Evolutionary conservation across 2,888 invertebrate genomes (phyloP), one percentile per base, ranked within the genome.

Genomic region (Acleris laterana): DNA sequence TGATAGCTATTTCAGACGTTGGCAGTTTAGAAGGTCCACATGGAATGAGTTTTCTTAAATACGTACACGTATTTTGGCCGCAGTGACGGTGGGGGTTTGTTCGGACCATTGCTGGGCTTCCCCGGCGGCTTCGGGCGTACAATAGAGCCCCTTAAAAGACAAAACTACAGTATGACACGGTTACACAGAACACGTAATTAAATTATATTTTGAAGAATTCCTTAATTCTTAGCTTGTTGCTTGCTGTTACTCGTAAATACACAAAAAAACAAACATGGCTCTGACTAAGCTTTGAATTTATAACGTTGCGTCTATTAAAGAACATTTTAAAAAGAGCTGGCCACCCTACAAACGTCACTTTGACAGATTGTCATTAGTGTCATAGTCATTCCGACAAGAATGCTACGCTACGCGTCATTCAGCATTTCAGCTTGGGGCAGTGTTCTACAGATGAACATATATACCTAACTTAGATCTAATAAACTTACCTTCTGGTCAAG

Each of bases 401-500:
- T 13, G 4, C n/a, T n/a, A n/a, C n/a, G n/a, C n/a, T n/a, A n/a
- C n/a, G n/a, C n/a, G n/a, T n/a, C n/a, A n/a, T n/a, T n/a, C n/a
- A n/a, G n/a, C n/a, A n/a, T n/a, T n/a, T n/a, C n/a, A n/a, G n/a
- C n/a, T n/a, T n/a, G n/a, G n/a, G n/a, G n/a, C n/a, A n/a, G n/a
- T n/a, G n/a, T n/a, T n/a, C n/a, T n/a, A n/a, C n/a, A n/a, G n/a
- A n/a, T 7, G 9, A 7, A 28, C 28, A 13, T 38, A 1, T 11
- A 11, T 38, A 13, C n/a, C n/a, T 38, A 38, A 38, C 13, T 38
- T 13, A 32, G 5, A 11, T 11, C 11, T 62, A 32, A 6, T 5
- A 44, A 46, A 63, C 69, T 69, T 71, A 93, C 93, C 91, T 87
- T 73, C 93, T 90, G 0, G 93, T 80, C 7, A 95, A 75, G n/a